phyloP scores from a whole-genome alignment of 2,888 invertebrate species.

The Alitta virens region DNA sequence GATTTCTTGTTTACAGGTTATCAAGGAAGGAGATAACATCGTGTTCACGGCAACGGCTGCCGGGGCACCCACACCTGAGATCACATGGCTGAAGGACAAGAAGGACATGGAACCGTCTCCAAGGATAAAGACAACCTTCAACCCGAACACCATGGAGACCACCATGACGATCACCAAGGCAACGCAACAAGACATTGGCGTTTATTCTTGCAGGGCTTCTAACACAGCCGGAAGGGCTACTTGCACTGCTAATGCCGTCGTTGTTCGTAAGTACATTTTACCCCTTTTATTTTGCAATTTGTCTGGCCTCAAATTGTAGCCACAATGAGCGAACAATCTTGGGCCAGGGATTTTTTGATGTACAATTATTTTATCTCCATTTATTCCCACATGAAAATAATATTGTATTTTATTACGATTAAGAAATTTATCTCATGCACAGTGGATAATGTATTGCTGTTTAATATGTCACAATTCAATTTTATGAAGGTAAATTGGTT shows the following conservation, averaged over 20 bases:
- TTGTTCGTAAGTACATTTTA: slow-evolving; percentile 59
- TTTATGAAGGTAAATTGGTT: no score
- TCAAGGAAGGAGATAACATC: slow-evolving; percentile 67
- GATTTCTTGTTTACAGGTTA: slow-evolving; percentile 24
- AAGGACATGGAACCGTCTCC: slow-evolving; percentile 26
- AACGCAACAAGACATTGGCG: slow-evolving; percentile 76
- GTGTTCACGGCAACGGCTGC: slow-evolving; percentile 76
- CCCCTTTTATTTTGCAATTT: no score
- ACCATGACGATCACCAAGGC: slow-evolving; percentile 77
- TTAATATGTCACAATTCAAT: no score
- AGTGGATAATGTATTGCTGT: no score
- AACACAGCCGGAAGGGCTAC: slow-evolving; percentile 85
- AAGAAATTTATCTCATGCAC: no score
- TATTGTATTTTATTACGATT: no score
- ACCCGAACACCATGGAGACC: slow-evolving; percentile 64
- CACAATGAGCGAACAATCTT: no score
- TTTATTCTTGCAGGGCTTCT: slow-evolving; percentile 88
- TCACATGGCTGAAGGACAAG: slow-evolving; percentile 71
- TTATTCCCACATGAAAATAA: no score
- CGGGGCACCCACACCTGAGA: slow-evolving; percentile 69
- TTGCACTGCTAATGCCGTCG: slow-evolving; percentile 70
- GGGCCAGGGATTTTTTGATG: no score
- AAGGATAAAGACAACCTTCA: slow-evolving; percentile 20
- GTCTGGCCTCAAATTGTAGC: no score
- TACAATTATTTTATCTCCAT: no score